Evolutionary conservation across 2,888 invertebrate genomes (phyloP).

Genomic region (Molorchus minor): DNA sequence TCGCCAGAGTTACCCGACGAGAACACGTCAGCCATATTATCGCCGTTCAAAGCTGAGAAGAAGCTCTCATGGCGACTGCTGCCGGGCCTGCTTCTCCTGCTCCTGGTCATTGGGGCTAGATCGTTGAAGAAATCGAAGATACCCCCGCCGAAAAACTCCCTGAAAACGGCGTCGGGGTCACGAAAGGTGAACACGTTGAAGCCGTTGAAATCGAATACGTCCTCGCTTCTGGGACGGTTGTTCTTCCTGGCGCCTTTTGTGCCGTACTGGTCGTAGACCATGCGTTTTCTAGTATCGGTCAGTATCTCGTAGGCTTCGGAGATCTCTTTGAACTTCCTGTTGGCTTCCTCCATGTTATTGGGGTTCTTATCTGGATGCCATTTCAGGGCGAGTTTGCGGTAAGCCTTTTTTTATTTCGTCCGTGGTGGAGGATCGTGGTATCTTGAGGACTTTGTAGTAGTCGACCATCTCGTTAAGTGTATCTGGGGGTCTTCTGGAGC

Average conservation of each 20-base stretch:
- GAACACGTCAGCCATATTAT: constrained; percentile 24
- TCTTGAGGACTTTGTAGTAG: constrained; percentile 37
- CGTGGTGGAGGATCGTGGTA: constrained; percentile 27
- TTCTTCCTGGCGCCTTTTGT: constrained; percentile 4
- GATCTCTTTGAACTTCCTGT: constrained; percentile 35
- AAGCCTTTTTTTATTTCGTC: constrained; percentile 39
- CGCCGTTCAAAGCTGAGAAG: constrained; percentile 16
- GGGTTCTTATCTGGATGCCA: constrained; percentile 43
- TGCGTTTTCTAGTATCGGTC: constrained; percentile 32
- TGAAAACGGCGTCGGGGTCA: constrained; percentile 38
- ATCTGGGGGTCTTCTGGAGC: neutral
- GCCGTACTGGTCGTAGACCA: constrained; percentile 32
- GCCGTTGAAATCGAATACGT: constrained; percentile 24
- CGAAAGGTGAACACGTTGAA: constrained; percentile 24
- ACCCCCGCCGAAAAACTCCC: constrained; percentile 35
- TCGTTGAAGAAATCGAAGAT: constrained; percentile 29
- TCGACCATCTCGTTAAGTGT: constrained; percentile 24
- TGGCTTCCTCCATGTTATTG: constrained; percentile 33
- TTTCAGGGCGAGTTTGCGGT: constrained; percentile 37
- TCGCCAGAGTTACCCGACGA: constrained; percentile 17
- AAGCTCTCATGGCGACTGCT: neutral
- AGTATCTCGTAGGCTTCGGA: constrained; percentile 39
- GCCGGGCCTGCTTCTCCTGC: neutral
- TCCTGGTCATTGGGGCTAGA: neutral
- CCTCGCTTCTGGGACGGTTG: neutral